Evolutionary conservation across 2,113 vertebrate species (phyloP).

Genomic region (Tricholaema leucomelas): DNA sequence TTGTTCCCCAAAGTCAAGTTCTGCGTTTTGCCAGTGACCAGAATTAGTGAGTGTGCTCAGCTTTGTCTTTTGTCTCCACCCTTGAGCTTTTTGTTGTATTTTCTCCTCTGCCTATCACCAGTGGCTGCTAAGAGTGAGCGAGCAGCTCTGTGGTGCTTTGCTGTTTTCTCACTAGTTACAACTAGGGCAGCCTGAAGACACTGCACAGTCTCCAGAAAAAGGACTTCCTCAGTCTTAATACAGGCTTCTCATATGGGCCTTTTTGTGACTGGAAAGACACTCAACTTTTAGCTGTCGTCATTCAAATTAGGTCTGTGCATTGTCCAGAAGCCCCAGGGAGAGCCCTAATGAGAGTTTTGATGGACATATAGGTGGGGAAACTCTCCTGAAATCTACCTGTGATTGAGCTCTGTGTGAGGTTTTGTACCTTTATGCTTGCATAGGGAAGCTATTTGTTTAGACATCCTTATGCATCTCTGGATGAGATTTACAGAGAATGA

Average conservation of each 20-base stretch:
- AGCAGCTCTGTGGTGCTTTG: background rate
- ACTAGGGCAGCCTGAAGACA: accelerated
- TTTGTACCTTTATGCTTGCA: background rate
- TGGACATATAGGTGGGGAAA: background rate
- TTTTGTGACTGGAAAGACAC: background rate
- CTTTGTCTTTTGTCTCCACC: background rate
- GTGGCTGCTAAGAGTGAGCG: background rate
- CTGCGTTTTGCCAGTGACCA: background rate
- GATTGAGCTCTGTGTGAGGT: background rate
- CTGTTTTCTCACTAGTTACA: background rate
- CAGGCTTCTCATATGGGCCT: background rate
- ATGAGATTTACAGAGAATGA: background rate
- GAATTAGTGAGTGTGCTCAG: background rate
- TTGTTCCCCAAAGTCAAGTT: background rate
- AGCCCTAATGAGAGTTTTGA: background rate
- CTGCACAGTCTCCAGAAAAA: background rate
- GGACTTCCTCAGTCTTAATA: background rate
- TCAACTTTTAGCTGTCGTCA: background rate
- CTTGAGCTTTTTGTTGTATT: background rate
- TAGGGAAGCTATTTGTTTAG: background rate
- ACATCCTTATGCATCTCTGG: background rate
- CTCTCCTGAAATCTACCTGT: background rate
- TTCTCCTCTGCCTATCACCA: background rate
- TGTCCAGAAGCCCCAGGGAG: background rate
- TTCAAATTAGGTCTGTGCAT: background rate